Percentiles rank a stretch among this genome's conserved stretches.
Evolutionary conservation across 2,797 vertebrate genomes (phyloP).

Genomic region (Platalea minor): DNA sequence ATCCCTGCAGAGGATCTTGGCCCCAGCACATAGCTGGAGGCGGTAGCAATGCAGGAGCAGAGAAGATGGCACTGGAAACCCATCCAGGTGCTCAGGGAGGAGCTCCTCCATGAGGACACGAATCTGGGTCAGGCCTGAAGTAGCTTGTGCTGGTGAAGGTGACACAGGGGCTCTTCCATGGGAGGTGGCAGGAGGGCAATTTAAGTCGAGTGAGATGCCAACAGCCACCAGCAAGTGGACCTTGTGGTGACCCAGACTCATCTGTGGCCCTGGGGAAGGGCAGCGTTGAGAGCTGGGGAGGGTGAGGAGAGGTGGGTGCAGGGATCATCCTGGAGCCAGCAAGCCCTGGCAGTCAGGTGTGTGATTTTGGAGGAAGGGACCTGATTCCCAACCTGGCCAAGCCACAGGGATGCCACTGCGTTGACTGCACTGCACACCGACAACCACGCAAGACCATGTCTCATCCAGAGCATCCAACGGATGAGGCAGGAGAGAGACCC

Average conservation of each 20-base stretch:
- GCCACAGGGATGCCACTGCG: not conserved
- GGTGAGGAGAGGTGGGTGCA: not conserved
- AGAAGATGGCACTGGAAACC: not conserved
- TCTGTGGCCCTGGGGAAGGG: not conserved
- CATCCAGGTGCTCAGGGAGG: not conserved
- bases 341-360: not conserved
- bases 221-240: not conserved
- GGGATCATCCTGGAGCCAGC: not conserved
- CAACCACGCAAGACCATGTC: too few relatives aligned
- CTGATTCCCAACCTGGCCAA: not conserved
- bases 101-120: not conserved
- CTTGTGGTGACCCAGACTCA: not conserved
- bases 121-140: not conserved
- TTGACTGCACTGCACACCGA: not conserved
- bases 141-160: not conserved
- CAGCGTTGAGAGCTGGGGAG: rapidly evolving
- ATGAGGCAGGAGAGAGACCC: not conserved
- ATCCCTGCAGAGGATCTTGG: not conserved
- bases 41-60: not conserved
- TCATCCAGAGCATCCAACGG: not conserved
- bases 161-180: not conserved
- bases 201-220: not conserved
- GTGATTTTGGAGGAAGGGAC: not conserved
- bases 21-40: not conserved
- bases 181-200: not conserved